Base-by-base conservation (phyloP, 1,140 invertebrate genomes). In the Ceratoteleas bidentatus region DNA sequence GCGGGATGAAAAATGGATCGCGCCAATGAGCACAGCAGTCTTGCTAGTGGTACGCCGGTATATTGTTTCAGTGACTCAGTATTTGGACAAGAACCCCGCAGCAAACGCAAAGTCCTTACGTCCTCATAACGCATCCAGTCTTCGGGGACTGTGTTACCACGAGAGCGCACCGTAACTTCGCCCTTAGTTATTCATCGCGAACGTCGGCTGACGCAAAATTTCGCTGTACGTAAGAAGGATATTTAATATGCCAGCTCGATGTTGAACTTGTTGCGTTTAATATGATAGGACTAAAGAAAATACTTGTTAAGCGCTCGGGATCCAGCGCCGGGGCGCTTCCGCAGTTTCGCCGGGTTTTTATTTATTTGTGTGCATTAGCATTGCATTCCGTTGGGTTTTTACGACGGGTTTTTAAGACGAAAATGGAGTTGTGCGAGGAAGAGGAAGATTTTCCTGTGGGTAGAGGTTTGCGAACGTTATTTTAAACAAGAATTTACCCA, bases 1-100 rank as follows among this genome's bases (percentile, higher is more conserved):
- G n/a, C 1, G 45, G 49, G 16, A 77, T 57, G 57, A 70, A 70
- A 78, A 64, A 56, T 68, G n/a, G 14, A 65, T 38, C 54, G 60
- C 33, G 60, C 40, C 53, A 50, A 79, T 73, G 62, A 43, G 40
- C 40, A n/a, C 40, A 64, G 72, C 74, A 60, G 54, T 58, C 65
- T 73, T 78, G 45, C 52, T 66, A 60, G 50, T 70, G 80, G 81
- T 66, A 64, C 75, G 57, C 52, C 65, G 70, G 74, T 75, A 73
- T 89, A 88, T 90, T 90, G 87, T 89, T 85, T 79, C 75, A 89
- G 86, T 91, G 88, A 91, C 86, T 90, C 90, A 90, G 87, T 90
- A 89, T 90, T 89, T 91, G 85, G 82, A 88, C 77, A 88, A 87
- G 86, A 83, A 72, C 85, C 84, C 80, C 60, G 62, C 62, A 74